Evolutionary conservation across 2,113 vertebrate genomes (phyloP).

Genomic region (Melanerpes formicivorus): DNA sequence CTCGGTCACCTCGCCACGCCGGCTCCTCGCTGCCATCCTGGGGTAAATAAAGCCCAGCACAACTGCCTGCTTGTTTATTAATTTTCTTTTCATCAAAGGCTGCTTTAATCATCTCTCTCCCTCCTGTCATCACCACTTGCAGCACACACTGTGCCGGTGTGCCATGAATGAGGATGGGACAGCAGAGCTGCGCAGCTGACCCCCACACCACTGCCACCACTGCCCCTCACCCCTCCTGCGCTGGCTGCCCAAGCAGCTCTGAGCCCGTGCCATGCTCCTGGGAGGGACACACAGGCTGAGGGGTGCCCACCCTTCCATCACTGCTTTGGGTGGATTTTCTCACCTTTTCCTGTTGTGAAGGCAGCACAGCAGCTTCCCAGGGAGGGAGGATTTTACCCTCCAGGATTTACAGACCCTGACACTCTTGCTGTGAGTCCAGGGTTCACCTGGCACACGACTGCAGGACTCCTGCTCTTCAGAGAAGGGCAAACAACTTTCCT

Average conservation of each 20-base stretch:
- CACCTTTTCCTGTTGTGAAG: background rate
- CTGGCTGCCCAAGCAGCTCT: fast-evolving
- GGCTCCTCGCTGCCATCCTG: background rate
- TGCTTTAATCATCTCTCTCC: constrained; percentile 34
- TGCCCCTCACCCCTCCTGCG: background rate
- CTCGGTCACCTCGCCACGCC: background rate
- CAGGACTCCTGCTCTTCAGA: background rate
- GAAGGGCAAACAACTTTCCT: background rate
- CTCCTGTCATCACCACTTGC: background rate
- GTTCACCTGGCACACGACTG: background rate
- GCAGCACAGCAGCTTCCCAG: background rate
- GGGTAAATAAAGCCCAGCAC: background rate
- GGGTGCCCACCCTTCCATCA: fast-evolving
- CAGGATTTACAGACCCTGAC: background rate
- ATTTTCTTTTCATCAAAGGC: constrained; percentile 37
- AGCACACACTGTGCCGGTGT: fast-evolving
- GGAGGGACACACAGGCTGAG: background rate
- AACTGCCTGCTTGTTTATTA: constrained; percentile 41
- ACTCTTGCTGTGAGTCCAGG: fast-evolving
- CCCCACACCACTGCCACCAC: fast-evolving
- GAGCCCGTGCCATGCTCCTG: fast-evolving
- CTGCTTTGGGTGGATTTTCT: background rate
- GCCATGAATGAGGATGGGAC: background rate
- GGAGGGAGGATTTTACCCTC: background rate
- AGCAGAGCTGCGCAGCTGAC: background rate